Base-by-base conservation (phyloP, 1,140 invertebrate species). In the Ericerus pela region DNA sequence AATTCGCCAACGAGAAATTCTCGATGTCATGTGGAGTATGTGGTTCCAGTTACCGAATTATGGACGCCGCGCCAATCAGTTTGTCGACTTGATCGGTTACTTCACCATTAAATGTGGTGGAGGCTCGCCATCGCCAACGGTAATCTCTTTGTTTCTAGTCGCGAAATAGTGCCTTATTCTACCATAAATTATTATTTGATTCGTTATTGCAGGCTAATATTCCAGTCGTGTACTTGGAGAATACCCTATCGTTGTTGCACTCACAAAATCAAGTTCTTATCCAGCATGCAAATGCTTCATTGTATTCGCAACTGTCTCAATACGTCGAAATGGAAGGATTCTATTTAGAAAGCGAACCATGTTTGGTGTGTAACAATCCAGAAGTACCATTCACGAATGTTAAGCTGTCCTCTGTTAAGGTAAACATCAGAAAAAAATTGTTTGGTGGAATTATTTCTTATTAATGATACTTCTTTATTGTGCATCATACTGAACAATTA, bases 291-390 rank as follows among this genome's bases (percentile, higher is more conserved):
- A 97, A 96, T 73, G 87, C 90, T 0, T 87, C 84, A 59, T 76
- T 96, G 4, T 97, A 98, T 68, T 87, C 87, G 14, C 84, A 90
- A 52, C 71, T 97, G 24, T 84, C 88, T 47, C 88, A 89, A 4
- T 86, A 90, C 65, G 87, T 96, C 11, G 91, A 96, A 65, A 78
- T 97, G 43, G 93, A 96, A 69, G 93, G 94, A 0, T 96, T 91
- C 70, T 98, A 93, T 68, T 72, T 97, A 31, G 94, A 98, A 73
- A 93, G 89, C 59, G 92, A 96, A 66, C 94, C 94, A 0, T 98
- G 94, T 66, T 76, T 96, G 20, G 92, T 96, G 0, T 98, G 94
- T 68, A 96, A 96, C 69, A 96, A 96, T 73, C 91, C 93, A 1
- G 94, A 98, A 70, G 85, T 96, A 14, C 82, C 91, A 1, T 87